phyloP scores from a whole-genome alignment of 2,888 invertebrate species.

The Aphodius sticticus region DNA sequence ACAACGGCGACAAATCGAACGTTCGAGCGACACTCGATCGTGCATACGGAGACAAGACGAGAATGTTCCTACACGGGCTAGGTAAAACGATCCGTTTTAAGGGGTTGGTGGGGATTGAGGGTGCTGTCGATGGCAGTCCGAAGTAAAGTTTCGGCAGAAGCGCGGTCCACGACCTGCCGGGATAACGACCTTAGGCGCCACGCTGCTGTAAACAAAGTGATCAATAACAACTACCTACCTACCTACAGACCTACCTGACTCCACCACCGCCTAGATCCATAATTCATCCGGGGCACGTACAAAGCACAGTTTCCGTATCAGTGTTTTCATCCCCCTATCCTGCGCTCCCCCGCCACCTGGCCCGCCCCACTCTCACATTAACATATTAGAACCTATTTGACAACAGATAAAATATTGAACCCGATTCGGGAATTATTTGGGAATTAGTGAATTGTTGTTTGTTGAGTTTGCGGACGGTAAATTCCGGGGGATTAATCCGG shows the following conservation, averaged over 20 bases:
- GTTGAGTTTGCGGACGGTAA: not conserved
- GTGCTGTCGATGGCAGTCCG: slow-evolving; percentile 21
- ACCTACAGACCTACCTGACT: slow-evolving; percentile 49
- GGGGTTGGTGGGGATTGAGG: not conserved
- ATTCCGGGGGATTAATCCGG: not conserved
- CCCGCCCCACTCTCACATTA: slow-evolving; percentile 25
- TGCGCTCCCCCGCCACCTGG: not conserved
- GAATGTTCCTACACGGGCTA: too few species aligned
- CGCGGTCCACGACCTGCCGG: slow-evolving; percentile 25
- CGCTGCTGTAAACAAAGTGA: slow-evolving; percentile 52
- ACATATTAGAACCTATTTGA: slow-evolving; percentile 34
- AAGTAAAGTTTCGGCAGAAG: slow-evolving; percentile 9
- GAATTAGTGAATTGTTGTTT: slow-evolving; percentile 8
- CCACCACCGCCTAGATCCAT: slow-evolving; percentile 42
- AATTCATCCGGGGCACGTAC: slow-evolving; percentile 50
- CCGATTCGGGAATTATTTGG: slow-evolving; percentile 20
- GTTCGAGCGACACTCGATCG: not conserved
- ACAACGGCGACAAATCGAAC: not conserved
- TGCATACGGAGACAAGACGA: not conserved
- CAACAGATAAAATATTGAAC: slow-evolving; percentile 20
- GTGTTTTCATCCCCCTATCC: not conserved
- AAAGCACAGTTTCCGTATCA: slow-evolving; percentile 41
- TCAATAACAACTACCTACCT: slow-evolving; percentile 54
- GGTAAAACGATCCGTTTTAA: not conserved
- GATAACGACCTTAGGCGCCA: slow-evolving; percentile 49